These are phyloP conservation scores for Mallotus villosus DNA, from an alignment of 2,797 vertebrate species.

Conservation along the genomic window DNA sequence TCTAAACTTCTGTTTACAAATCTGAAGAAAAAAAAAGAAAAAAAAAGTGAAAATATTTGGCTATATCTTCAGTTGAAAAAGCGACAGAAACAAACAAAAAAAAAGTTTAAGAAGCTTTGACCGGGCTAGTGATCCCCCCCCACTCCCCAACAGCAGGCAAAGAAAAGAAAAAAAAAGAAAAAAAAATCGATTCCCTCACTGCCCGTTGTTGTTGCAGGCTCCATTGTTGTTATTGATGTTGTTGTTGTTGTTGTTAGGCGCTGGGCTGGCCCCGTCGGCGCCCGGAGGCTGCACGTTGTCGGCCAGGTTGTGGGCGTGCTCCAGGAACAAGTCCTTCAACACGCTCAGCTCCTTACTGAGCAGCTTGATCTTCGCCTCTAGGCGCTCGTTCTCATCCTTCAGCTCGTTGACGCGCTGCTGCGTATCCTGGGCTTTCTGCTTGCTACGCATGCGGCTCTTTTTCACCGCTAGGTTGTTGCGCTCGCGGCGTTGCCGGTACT, in stretches of 20 bases:
- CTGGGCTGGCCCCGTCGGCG: constrained; percentile 67
- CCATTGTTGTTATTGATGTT: constrained; percentile 28
- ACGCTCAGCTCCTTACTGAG: constrained; percentile 97
- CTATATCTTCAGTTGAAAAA: neutral
- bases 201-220: constrained; percentile 49
- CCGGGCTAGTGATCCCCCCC: neutral
- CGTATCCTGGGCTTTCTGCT: constrained; percentile 96
- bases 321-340: constrained; percentile 97
- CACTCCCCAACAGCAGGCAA: neutral
- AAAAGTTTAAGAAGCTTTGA: constrained; percentile 7
- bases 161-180: neutral
- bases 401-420: constrained; percentile 95
- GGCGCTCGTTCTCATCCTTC: constrained; percentile 97
- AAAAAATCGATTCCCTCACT: constrained; percentile 49
- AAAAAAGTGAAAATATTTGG: constrained; percentile 10
- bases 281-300: constrained; percentile 86
- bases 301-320: constrained; percentile 94
- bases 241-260: constrained; percentile 60
- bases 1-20: constrained; percentile 7
- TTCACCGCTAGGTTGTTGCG: constrained; percentile 98
- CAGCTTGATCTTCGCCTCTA: constrained; percentile 97
- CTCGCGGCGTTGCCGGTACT: constrained; percentile 91
- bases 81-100: constrained; percentile 13
- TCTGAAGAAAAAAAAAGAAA: neutral
- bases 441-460: constrained; percentile 97